Evolutionary conservation across 2,113 vertebrate species (phyloP).

Genomic region (Shinisaurus crocodilurus): DNA sequence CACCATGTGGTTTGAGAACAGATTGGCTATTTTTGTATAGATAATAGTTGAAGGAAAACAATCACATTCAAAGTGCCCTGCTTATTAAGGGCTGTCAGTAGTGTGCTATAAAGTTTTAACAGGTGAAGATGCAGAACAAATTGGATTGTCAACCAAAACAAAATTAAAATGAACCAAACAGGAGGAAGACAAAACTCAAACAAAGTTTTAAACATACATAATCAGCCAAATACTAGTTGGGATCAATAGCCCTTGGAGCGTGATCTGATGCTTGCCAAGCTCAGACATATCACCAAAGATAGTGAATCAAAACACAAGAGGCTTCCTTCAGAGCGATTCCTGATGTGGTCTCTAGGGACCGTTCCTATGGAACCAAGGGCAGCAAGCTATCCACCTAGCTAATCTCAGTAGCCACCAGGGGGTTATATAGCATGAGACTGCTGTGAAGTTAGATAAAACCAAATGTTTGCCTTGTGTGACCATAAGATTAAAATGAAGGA

Average conservation of each 20-base stretch:
- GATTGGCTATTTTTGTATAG: not conserved
- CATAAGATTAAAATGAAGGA: constrained; percentile 56
- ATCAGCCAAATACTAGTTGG: constrained; percentile 52
- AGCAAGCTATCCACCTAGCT: constrained; percentile 46
- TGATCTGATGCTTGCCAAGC: constrained; percentile 63
- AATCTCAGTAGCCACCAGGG: not conserved
- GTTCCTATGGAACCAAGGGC: not conserved
- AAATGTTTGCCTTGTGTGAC: constrained; percentile 34
- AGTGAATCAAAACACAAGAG: constrained; percentile 63
- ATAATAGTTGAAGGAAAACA: constrained; percentile 8
- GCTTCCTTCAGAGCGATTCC: constrained; percentile 59
- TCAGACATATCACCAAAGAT: constrained; percentile 63
- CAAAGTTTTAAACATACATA: constrained; percentile 37
- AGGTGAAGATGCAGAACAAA: constrained; percentile 22
- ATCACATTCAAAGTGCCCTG: not conserved
- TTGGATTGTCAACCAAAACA: constrained; percentile 3
- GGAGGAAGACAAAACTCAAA: constrained; percentile 43
- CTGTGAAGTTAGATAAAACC: constrained; percentile 43
- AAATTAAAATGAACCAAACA: constrained; percentile 45
- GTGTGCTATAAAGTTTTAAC: constrained; percentile 2
- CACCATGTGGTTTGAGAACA: not conserved
- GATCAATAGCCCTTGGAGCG: constrained; percentile 35
- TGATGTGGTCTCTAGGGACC: constrained; percentile 31
- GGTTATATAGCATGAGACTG: constrained; percentile 1
- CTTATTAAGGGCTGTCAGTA: constrained; percentile 5